Conservation (phyloP, 2,888 invertebrate species). For the Endomychus coccineus region DNA sequence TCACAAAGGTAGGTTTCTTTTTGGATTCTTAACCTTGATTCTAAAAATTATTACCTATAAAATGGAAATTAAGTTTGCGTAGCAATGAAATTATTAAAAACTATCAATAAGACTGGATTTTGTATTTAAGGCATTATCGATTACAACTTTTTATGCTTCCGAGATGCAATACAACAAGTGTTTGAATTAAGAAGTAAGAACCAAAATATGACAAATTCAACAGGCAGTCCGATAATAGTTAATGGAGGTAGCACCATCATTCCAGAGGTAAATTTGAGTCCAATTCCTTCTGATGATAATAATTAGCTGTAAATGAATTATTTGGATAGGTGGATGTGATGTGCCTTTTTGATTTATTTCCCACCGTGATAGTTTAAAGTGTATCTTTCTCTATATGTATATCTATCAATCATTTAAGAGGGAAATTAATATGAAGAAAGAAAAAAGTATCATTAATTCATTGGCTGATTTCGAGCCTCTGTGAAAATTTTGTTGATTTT, state of each 20-base stretch:
- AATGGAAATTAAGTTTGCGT: too few species aligned
- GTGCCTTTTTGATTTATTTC: too few species aligned
- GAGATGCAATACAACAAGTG: slow-evolving; percentile 92
- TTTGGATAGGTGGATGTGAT: too few species aligned
- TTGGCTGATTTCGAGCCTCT: too few species aligned
- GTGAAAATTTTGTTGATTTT: too few species aligned
- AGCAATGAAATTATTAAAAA: slow-evolving; percentile 6
- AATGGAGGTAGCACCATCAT: slow-evolving; percentile 40
- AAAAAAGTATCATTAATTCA: too few species aligned
- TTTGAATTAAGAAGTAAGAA: slow-evolving; percentile 77
- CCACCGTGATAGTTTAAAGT: too few species aligned
- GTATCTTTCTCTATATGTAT: too few species aligned
- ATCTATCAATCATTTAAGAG: too few species aligned
- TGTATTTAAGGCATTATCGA: slow-evolving; percentile 81
- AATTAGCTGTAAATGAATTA: too few species aligned
- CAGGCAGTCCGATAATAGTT: slow-evolving; percentile 41
- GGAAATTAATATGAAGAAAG: too few species aligned
- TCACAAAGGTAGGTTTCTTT: slow-evolving; percentile 71
- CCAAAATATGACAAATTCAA: slow-evolving; percentile 33
- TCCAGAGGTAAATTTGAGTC: slow-evolving; percentile 33
- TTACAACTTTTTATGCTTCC: slow-evolving; percentile 96
- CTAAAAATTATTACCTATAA: background rate
- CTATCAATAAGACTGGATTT: slow-evolving; percentile 1
- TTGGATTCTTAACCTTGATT: background rate
- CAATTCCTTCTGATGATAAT: slow-evolving; percentile 30